Base-by-base conservation (phyloP, 2,888 invertebrate genomes). In the Coelogynopora nodosa region DNA sequence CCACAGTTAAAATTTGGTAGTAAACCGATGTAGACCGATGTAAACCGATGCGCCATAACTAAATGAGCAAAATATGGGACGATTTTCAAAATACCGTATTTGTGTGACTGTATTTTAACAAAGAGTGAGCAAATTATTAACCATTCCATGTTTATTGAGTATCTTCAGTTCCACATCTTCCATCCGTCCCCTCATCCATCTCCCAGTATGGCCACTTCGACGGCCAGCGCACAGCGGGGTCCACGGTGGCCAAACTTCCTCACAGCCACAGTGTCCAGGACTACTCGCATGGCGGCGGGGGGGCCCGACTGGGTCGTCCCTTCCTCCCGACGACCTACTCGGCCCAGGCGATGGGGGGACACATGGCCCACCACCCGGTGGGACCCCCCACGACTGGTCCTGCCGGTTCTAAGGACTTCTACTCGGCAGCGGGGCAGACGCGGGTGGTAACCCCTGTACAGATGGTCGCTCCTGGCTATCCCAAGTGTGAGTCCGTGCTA, bases 201-300 rank as follows among this genome's bases (percentile, higher is more conserved):
- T 5, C 18, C 18, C 5, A 74, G 74, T 74, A 13, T 26, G 74
- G 5, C 74, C 74, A 74, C 18, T 74, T 74, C 23, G 74, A 74
- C 23, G 74, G 23, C 74, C 74, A 74, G 74, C 74, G 27, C 74
- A 74, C 10, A 13, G 74, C 74, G 27, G 23, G 10, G 18, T 74
- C 74, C 74, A 23, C 23, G 2, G 74, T 23, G 10, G 23, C 10
- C 23, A 74, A 74, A 26, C 74, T 74, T 10, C 74, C 74, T 26
- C 74, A 74, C 74, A 74, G 74, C 23, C 74, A 23, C 74, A 74
- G 74, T 26, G 74, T 74, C 74, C 74, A 74, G 74, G 74, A 74
- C 74, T 74, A 74, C 74, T 23, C 27, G 23, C 74, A 74, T 23
- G 74, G 10, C 10, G 23, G 23, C 23, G 23, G 2, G 74, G 23